A percentile compares a stretch with the other conserved stretches of the same genome.
phyloP scores from a whole-genome alignment of 2,797 vertebrate genomes.

The Chaetodon trifasciatus region DNA sequence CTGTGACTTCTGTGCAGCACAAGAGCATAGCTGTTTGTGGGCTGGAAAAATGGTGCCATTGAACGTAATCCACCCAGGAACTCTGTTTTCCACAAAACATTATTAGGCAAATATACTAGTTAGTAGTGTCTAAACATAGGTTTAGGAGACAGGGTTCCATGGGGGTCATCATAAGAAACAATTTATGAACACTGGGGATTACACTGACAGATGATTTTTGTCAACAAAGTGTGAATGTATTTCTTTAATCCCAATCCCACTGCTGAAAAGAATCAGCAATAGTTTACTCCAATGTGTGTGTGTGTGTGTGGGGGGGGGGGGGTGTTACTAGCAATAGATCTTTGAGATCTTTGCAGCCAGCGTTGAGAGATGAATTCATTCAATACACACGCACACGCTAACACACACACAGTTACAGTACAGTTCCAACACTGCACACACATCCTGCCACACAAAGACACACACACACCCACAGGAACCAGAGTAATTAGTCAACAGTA shows the following conservation, averaged over 20 bases:
- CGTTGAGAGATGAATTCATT: constrained; percentile 3
- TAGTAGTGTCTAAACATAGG: background rate
- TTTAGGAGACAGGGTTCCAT: background rate
- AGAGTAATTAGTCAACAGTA: constrained; percentile 69
- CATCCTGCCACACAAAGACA: constrained; percentile 37
- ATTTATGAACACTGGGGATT: background rate
- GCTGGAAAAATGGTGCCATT: background rate
- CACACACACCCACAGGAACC: constrained; percentile 56
- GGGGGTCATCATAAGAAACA: background rate
- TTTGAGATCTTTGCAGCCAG: background rate
- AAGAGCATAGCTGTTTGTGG: background rate
- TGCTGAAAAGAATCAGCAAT: background rate
- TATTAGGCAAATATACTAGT: background rate
- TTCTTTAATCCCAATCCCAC: background rate
- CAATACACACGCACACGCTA: background rate
- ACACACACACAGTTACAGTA: background rate
- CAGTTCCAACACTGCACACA: constrained; percentile 1
- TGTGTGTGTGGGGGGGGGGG: no score
- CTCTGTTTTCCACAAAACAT: background rate
- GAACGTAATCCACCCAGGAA: background rate
- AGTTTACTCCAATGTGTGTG: no score
- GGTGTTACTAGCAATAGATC: background rate
- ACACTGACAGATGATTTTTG: no score
- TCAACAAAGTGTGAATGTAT: background rate
- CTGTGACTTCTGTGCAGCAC: background rate